phyloP scores from a whole-genome alignment of 2,888 invertebrate genomes.

The Onthophagus sagittarius region DNA sequence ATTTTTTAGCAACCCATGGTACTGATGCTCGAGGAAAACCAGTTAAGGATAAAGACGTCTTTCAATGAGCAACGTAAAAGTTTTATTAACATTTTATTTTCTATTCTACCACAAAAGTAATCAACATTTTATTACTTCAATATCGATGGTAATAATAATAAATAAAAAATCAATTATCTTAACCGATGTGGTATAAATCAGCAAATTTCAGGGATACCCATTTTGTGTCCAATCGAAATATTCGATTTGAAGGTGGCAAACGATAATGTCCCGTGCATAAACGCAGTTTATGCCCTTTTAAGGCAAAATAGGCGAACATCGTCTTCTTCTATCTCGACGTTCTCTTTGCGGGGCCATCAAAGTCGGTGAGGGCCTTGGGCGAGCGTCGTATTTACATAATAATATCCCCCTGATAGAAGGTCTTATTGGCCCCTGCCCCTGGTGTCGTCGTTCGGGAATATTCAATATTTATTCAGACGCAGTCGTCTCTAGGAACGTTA shows the following conservation, averaged over 20 bases:
- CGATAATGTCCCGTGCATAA: not conserved
- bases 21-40: not conserved
- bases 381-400: slow-evolving; percentile 11
- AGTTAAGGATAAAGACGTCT: not conserved
- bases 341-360: not conserved
- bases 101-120: no score
- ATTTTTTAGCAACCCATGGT: not conserved
- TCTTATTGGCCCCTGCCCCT: slow-evolving; percentile 7
- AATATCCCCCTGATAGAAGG: slow-evolving; percentile 10
- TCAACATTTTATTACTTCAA: no score
- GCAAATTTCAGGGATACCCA: not conserved
- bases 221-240: not conserved
- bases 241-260: not conserved
- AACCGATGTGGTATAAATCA: not conserved
- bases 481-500: not conserved
- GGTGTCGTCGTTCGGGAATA: not conserved
- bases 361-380: not conserved
- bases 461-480: slow-evolving; percentile 11
- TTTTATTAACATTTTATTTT: no score
- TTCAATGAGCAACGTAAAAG: not conserved
- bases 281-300: not conserved
- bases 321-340: not conserved
- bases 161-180: not conserved
- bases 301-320: not conserved
- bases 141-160: no score